These are phyloP conservation scores for Pagrus major DNA, from an alignment of 2,113 vertebrate genomes.

Conservation along the genomic window DNA sequence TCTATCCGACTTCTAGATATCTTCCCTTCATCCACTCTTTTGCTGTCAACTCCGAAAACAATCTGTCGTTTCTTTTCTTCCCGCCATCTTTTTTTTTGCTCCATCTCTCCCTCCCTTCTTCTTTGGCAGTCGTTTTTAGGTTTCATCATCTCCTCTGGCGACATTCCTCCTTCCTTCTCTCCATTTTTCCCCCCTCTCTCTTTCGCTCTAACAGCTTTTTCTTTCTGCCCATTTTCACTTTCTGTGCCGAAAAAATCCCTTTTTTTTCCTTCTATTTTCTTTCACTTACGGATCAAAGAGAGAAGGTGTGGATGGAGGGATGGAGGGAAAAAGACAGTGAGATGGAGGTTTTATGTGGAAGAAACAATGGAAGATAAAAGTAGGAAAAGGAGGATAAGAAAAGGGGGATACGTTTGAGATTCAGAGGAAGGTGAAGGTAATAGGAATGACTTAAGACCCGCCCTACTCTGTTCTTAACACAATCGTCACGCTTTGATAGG, in stretches of 20 bases:
- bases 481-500: too few relatives aligned
- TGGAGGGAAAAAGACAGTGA: neutral
- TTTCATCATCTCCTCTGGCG: slow-evolving; percentile 69
- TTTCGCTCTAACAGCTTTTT: neutral
- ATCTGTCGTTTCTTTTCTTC: slow-evolving; percentile 30
- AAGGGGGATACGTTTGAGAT: neutral
- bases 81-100: slow-evolving; percentile 29
- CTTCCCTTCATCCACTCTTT: neutral
- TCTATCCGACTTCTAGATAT: neutral
- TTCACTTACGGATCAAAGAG: slow-evolving; percentile 1
- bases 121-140: slow-evolving; percentile 68
- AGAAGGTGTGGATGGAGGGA: slow-evolving; percentile 4
- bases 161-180: slow-evolving; percentile 52
- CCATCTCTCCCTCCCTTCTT: neutral
- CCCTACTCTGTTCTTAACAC: too few relatives aligned
- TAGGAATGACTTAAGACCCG: too few relatives aligned
- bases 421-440: neutral
- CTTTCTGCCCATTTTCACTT: slow-evolving; percentile 17
- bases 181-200: slow-evolving; percentile 17
- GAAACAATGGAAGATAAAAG: neutral
- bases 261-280: neutral
- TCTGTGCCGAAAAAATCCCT: neutral
- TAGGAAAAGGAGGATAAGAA: too few relatives aligned
- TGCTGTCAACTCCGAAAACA: slow-evolving; percentile 9
- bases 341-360: neutral